Evolutionary conservation across 2,888 invertebrate species (phyloP), one percentile per base, ranked within the genome.

Genomic region (Hypselothyrea guttata): DNA sequence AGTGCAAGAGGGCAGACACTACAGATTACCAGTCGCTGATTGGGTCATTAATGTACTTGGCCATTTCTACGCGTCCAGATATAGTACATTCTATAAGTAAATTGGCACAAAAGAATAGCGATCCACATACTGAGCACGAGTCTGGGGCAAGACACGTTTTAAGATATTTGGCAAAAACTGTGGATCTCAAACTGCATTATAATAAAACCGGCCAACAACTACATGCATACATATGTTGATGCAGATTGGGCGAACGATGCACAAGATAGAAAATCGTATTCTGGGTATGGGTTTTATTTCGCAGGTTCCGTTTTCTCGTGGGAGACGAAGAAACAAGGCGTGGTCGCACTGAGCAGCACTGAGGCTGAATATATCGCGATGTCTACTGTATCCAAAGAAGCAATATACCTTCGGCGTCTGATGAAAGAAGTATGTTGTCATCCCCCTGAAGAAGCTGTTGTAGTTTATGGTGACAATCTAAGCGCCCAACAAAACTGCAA

Each of bases 91-190:
- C 72, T 0, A 62, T 71, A 0, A 64, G 55, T 22, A 72, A 73
- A 46, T 30, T 73, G 7, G 51, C 75, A 0, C 73, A 82, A 18
- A 56, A 40, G 4, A 82, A 69, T 16, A 60, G 16, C 0, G 49
- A 74, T 41, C 71, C 76, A 7, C 71, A 77, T 47, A 9, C 12
- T 1, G 78, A 78, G 31, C 73, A 75, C 40, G 31, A 70, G 44
- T 41, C 41, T 2, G 72, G 57, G 9, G 64, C 61, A 9, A 69
- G 66, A 31, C 73, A 64, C 35, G 22, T 77, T 18, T 33, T 77
- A 11, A 55, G 67, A 11, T 71, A 78, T 38, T 40, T 76, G 16
- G 45, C 53, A 15, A 55, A 47, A 16, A 68, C 61, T 5, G 49
- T 45, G 1, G 47, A 73, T 55, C 28, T 33, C 1, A 67, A 59